Evolutionary conservation across 2,113 vertebrate genomes (phyloP).

Genomic region (Octodon degus): DNA sequence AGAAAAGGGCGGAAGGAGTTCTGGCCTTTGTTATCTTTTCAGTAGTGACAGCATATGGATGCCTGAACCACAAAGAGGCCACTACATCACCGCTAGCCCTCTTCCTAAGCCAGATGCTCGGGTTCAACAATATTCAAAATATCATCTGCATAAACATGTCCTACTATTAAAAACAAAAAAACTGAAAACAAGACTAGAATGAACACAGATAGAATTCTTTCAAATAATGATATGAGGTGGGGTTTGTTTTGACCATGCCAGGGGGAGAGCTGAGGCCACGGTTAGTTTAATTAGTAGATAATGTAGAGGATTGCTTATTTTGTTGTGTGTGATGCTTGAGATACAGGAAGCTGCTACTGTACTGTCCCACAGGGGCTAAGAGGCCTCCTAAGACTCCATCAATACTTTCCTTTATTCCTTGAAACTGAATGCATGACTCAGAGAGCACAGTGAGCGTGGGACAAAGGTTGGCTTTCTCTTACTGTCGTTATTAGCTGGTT

Average conservation of each 20-base stretch:
- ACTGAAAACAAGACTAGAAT: slow-evolving; percentile 72
- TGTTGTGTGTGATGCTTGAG: neutral
- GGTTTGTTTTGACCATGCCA: slow-evolving; percentile 58
- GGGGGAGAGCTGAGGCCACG: slow-evolving; percentile 73
- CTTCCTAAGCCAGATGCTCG: slow-evolving; percentile 30
- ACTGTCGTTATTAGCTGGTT: slow-evolving; percentile 66
- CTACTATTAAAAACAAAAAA: neutral
- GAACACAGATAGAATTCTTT: slow-evolving; percentile 82
- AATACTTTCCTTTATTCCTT: neutral
- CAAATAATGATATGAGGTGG: slow-evolving; percentile 76
- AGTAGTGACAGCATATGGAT: neutral
- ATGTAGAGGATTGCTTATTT: slow-evolving; percentile 53
- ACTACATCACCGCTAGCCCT: neutral
- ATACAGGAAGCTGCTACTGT: slow-evolving; percentile 28
- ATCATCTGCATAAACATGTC: neutral
- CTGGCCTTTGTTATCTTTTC: neutral
- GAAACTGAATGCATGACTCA: neutral
- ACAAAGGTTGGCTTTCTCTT: neutral
- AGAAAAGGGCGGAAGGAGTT: neutral
- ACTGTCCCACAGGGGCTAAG: slow-evolving; percentile 56
- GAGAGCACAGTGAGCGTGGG: neutral
- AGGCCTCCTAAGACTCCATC: slow-evolving; percentile 29
- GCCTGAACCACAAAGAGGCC: neutral
- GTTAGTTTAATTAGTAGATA: slow-evolving; percentile 81
- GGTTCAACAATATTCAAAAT: neutral